A percentile compares a stretch with the other conserved stretches of the same genome.
Evolutionary conservation across 1,140 invertebrate species (phyloP).

Genomic region (Scaptomyza hsui): DNA sequence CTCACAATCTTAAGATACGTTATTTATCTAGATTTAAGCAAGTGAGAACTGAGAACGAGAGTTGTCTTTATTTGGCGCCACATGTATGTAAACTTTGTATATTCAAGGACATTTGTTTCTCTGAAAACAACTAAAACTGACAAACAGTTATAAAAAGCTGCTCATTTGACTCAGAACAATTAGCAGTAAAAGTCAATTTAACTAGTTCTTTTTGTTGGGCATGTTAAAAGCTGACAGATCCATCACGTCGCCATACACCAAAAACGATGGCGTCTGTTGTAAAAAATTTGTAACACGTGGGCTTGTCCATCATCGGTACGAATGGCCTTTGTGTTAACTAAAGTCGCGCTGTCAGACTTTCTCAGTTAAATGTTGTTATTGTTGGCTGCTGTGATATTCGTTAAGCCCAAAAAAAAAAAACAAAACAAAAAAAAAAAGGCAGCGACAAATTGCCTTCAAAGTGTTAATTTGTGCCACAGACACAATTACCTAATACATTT

Average conservation of each 20-base stretch:
- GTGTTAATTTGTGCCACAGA: constrained; percentile 81
- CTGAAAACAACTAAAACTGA: too few relatives aligned
- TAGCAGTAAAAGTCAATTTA: not conserved
- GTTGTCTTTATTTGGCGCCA: too few relatives aligned
- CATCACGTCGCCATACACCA: not conserved
- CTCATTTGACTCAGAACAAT: not conserved
- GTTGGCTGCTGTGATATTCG: constrained; percentile 21
- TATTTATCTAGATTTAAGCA: too few relatives aligned
- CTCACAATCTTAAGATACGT: too few relatives aligned
- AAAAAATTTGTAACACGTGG: not conserved
- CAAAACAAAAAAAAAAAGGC: constrained; percentile 25
- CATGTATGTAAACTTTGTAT: too few relatives aligned
- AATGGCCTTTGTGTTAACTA: constrained; percentile 19
- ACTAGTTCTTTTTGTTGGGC: constrained; percentile 1
- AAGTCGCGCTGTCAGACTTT: constrained; percentile 18
- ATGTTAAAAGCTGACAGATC: constrained; percentile 1
- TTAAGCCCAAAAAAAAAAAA: constrained; percentile 40
- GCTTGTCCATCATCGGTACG: constrained; percentile 6
- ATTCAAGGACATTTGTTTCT: too few relatives aligned
- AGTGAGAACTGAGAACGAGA: too few relatives aligned
- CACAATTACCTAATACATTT: constrained; percentile 81
- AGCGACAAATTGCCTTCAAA: constrained; percentile 72
- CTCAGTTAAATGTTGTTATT: constrained; percentile 18
- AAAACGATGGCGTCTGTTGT: not conserved
- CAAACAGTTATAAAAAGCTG: too few relatives aligned